Conservation (phyloP, 2,888 invertebrate species). For the Malacosoma neustria region DNA sequence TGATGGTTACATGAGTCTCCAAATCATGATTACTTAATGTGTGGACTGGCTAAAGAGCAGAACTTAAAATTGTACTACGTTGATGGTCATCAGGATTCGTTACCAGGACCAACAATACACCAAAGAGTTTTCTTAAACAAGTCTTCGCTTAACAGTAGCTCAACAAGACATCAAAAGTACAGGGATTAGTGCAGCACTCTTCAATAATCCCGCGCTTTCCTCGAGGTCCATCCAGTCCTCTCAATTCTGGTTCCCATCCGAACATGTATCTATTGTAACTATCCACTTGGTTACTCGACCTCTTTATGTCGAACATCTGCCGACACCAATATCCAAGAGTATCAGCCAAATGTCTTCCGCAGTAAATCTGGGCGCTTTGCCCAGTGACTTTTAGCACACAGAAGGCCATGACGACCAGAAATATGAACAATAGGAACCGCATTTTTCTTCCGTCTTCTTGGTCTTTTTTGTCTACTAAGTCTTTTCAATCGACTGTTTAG, state of each 20-base stretch:
- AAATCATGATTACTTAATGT: too few relatives aligned
- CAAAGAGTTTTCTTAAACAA: background rate
- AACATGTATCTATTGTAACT: background rate
- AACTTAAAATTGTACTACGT: too few relatives aligned
- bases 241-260: background rate
- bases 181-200: constrained; percentile 28
- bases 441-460: background rate
- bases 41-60: too few relatives aligned
- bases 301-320: background rate
- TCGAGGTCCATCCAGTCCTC: constrained; percentile 5
- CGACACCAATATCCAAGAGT: constrained; percentile 13
- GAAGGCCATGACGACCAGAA: background rate
- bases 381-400: background rate
- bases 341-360: constrained; percentile 14
- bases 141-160: constrained; percentile 15
- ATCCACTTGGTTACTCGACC: background rate
- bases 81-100: too few relatives aligned
- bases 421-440: background rate
- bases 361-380: constrained; percentile 8
- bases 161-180: constrained; percentile 20
- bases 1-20: too few relatives aligned
- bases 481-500: background rate
- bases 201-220: constrained; percentile 18
- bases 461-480: background rate
- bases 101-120: too few relatives aligned